A percentile compares a stretch with the other conserved stretches of the same genome.
Evolutionary conservation across 1,140 invertebrate species (phyloP).

Genomic region (Drosophila parabipectinata): DNA sequence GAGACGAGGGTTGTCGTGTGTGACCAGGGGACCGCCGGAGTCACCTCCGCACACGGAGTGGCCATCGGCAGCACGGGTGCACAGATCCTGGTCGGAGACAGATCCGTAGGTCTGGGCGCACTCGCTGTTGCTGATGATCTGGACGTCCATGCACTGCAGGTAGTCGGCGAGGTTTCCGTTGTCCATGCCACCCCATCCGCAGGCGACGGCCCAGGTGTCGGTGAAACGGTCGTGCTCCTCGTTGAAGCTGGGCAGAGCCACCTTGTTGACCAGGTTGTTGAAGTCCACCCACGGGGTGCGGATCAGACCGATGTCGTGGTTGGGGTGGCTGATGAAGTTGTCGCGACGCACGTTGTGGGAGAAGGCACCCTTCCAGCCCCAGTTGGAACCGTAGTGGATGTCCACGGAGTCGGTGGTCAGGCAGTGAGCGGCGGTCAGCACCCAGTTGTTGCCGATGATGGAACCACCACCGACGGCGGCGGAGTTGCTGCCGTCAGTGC

Average conservation of each 20-base stretch:
- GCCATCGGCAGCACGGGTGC: conserved; percentile 17
- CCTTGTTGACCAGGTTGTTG: conserved; percentile 33
- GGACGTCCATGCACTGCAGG: conserved; percentile 39
- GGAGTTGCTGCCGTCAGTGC: conserved; percentile 17
- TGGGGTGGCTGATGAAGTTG: conserved; percentile 38
- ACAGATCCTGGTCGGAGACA: conserved; percentile 24
- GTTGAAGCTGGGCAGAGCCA: conserved; percentile 31
- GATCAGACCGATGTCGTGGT: conserved; percentile 58
- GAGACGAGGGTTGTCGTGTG: conserved; percentile 28
- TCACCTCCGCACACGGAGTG: conserved; percentile 31
- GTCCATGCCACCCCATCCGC: conserved; percentile 57
- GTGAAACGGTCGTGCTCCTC: conserved; percentile 29
- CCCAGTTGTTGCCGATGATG: conserved; percentile 58
- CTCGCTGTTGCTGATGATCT: conserved; percentile 31
- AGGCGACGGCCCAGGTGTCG: conserved; percentile 37
- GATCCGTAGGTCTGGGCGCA: conserved; percentile 6
- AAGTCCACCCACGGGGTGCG: conserved; percentile 51
- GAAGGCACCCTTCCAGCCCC: conserved; percentile 27
- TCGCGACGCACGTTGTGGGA: conserved; percentile 47
- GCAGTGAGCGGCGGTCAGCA: conserved; percentile 60
- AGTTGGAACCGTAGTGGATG: conserved; percentile 74
- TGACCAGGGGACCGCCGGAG: conserved; percentile 45
- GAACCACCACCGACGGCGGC: conserved; percentile 43
- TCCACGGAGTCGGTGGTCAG: conserved; percentile 50
- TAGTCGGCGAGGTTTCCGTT: conserved; percentile 17